These are phyloP conservation scores for Melanargia galathea DNA, from an alignment of 2,888 invertebrate species.

Conservation along the genomic window DNA sequence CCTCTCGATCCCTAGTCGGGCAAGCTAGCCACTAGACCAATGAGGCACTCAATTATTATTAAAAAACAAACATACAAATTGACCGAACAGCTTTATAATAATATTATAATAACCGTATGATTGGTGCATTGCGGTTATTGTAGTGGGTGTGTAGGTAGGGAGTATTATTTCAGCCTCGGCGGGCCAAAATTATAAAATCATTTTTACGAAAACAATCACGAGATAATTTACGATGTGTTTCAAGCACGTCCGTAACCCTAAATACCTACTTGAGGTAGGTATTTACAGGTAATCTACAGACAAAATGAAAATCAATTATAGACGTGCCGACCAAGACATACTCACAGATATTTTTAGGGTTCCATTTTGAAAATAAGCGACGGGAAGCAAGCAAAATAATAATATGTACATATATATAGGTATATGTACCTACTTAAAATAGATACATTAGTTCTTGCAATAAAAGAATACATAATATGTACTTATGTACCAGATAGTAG, in stretches of 20 bases:
- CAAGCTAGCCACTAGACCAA: too few relatives aligned
- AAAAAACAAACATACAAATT: constrained; percentile 16
- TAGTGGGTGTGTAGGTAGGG: constrained; percentile 17
- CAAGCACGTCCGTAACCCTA: constrained; percentile 34
- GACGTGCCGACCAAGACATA: constrained; percentile 28
- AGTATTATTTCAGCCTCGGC: constrained; percentile 32
- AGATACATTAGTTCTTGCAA: too few relatives aligned
- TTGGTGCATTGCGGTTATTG: constrained; percentile 20
- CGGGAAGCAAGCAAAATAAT: not conserved
- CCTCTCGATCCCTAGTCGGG: too few relatives aligned
- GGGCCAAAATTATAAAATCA: constrained; percentile 35
- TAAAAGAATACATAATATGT: too few relatives aligned
- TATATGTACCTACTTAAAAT: too few relatives aligned
- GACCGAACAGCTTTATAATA: constrained; percentile 19
- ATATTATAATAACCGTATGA: constrained; percentile 20
- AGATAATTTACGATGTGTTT: constrained; percentile 37
- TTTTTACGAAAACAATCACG: constrained; percentile 34
- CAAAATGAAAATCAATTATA: constrained; percentile 33
- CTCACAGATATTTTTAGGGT: constrained; percentile 13
- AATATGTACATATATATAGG: too few relatives aligned
- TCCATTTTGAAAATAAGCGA: not conserved
- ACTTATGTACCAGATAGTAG: too few relatives aligned
- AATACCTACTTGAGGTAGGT: constrained; percentile 28
- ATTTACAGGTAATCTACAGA: constrained; percentile 32
- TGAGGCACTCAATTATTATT: too few relatives aligned